Percentiles rank a stretch among this genome's conserved stretches.
Conservation (phyloP, 2,113 vertebrate genomes). For the Drymodes brunneopygia region DNA sequence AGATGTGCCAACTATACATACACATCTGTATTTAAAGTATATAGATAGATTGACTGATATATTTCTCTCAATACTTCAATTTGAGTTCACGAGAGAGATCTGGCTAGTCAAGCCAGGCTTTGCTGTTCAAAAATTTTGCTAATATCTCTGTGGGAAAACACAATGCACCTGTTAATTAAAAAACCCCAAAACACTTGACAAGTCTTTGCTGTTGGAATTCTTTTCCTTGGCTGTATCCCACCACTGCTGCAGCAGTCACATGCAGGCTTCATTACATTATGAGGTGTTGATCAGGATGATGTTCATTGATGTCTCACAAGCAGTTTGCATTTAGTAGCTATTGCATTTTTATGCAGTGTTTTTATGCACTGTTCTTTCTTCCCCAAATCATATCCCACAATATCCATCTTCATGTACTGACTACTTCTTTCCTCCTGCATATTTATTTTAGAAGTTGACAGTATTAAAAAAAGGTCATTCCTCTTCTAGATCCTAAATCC, state of each 20-base stretch:
- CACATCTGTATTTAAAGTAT: not conserved
- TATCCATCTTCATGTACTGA: not conserved
- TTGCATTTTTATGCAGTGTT: not conserved
- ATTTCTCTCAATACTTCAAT: not conserved
- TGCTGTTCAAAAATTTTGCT: not conserved
- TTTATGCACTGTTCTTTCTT: not conserved
- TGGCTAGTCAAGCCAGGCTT: not conserved
- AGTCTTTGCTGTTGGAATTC: not conserved
- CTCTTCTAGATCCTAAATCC: not conserved
- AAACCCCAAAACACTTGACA: fast-evolving
- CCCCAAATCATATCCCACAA: not conserved
- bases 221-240: not conserved
- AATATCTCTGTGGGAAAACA: not conserved
- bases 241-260: not conserved
- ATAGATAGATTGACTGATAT: not conserved
- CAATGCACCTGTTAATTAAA: not conserved
- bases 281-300: not conserved
- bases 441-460: not conserved
- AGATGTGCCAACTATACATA: not conserved
- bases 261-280: not conserved
- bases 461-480: not conserved
- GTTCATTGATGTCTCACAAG: not conserved
- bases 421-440: not conserved
- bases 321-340: not conserved
- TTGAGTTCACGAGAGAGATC: not conserved